These are phyloP conservation scores for Crepidodera aurea DNA, from an alignment of 2,888 invertebrate genomes.

Conservation along the genomic window DNA sequence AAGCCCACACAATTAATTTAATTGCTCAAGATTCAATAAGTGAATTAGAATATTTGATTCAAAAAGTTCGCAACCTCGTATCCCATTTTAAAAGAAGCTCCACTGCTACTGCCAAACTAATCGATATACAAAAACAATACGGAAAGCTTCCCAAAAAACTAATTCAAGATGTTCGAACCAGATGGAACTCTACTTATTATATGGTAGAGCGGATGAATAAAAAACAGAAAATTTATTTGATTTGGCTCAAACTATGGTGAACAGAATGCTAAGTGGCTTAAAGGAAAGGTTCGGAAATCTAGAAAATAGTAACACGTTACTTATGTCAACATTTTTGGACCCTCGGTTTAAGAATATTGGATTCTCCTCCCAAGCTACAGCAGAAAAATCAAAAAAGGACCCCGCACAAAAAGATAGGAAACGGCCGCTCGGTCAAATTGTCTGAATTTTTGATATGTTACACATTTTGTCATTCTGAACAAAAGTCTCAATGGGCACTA, in stretches of 20 bases:
- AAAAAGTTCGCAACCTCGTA: neutral
- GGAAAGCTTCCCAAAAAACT: conserved; percentile 31
- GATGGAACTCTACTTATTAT: conserved; percentile 45
- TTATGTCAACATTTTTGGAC: conserved; percentile 17
- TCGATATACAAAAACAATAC: conserved; percentile 22
- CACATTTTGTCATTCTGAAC: no score
- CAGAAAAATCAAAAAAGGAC: conserved; percentile 16
- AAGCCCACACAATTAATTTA: conserved; percentile 44
- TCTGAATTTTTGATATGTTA: no score
- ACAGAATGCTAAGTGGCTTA: conserved; percentile 10
- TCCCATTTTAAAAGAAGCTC: neutral
- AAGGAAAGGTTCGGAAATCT: conserved; percentile 18
- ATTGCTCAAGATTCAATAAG: conserved; percentile 21
- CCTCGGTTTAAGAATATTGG: conserved; percentile 26
- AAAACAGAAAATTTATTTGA: conserved; percentile 8
- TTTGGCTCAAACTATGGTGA: conserved; percentile 6
- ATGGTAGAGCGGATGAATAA: conserved; percentile 36
- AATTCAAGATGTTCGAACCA: conserved; percentile 37
- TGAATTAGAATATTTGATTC: conserved; percentile 28
- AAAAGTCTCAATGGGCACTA: no score
- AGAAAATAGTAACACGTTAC: conserved; percentile 17
- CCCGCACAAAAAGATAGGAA: no score
- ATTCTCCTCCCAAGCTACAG: conserved; percentile 12
- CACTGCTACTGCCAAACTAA: conserved; percentile 1
- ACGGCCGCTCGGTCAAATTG: no score